Base-by-base conservation (phyloP, 2,797 vertebrate species). In the Meriones psammophilus region DNA sequence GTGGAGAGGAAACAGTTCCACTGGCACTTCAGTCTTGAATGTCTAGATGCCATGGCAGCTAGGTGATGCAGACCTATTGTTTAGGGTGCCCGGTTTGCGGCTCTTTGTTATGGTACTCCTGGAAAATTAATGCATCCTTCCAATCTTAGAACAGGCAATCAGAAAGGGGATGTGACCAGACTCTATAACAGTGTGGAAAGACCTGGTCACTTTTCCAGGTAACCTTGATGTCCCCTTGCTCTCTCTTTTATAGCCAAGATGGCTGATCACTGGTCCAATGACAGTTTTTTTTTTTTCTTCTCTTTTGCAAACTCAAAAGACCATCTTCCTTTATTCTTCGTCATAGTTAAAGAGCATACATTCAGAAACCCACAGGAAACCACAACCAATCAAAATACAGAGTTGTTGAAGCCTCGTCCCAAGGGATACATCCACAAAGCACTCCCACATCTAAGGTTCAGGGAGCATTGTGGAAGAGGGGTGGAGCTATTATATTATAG, bases 161-260 rank as follows among this genome's bases (percentile, higher is more conserved):
- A 92, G 71, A 71, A 71, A 24, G 20, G 42, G 18, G 64, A 68
- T 68, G n/a, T 71, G 12, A 22, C 66, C 50, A 76, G 54, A 90
- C 42, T 91, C 69, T 56, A 1, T 26, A 62, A 42, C n/a, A 84
- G 7, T 73, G 12, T 73, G 58, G 46, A 83, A 83, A 87, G 8
- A 0, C 69, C 50, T 74, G 54, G 8, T 54, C 78, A 68, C 28
- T 73, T 80, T 80, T 85, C 74, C 46, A 81, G 50, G 74, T 68
- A 74, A 68, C 39, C 28, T 78, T 88, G 62, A 77, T 46, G 9
- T 80, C 68, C 60, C 33, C 33, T 78, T 30, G n/a, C 50, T 89
- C 58, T 88, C 69, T 89, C 69, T 12, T 71, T 39, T 69, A 89
- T 26, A 93, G 58, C 36, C 89, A 80, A 56, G 50, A 83, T 78